Evolutionary conservation across 1,140 invertebrate species (phyloP).

Genomic region (Melipona quadrifasciata): DNA sequence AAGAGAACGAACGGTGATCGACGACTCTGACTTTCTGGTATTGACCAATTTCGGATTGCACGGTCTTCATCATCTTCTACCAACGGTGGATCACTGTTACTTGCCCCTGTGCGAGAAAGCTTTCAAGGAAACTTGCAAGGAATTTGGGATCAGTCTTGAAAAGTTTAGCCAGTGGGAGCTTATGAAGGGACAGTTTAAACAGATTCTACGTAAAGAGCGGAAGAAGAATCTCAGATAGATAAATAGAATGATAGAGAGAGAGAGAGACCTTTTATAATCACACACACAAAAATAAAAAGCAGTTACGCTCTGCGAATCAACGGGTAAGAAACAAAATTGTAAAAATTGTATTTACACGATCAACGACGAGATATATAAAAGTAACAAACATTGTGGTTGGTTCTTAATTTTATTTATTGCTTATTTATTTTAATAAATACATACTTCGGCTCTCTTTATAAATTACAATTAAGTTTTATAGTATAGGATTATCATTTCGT

Average conservation of each 20-base stretch:
- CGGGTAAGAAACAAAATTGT: neutral
- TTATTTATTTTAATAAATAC: slow-evolving; percentile 83
- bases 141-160: slow-evolving; percentile 85
- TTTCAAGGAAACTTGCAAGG: slow-evolving; percentile 86
- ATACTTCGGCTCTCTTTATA: slow-evolving; percentile 81
- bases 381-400: slow-evolving; percentile 28
- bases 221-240: slow-evolving; percentile 71
- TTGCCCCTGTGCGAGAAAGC: slow-evolving; percentile 85
- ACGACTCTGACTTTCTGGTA: slow-evolving; percentile 85
- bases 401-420: slow-evolving; percentile 80
- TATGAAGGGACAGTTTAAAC: slow-evolving; percentile 86
- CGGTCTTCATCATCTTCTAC: slow-evolving; percentile 90
- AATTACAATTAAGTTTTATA: slow-evolving; percentile 81
- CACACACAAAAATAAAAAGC: too few species aligned
- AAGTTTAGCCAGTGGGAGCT: slow-evolving; percentile 84
- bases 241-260: too few species aligned
- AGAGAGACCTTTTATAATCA: too few species aligned
- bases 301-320: too few species aligned
- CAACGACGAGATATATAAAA: neutral
- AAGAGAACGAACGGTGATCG: slow-evolving; percentile 87
- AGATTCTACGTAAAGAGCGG: slow-evolving; percentile 83
- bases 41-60: slow-evolving; percentile 90
- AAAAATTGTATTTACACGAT: neutral
- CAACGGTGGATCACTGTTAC: slow-evolving; percentile 89
- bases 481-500: slow-evolving; percentile 74